A percentile compares a stretch with the other conserved stretches of the same genome.
phyloP scores from a whole-genome alignment of 2,113 vertebrate genomes.

The Diphyllodes magnificus region DNA sequence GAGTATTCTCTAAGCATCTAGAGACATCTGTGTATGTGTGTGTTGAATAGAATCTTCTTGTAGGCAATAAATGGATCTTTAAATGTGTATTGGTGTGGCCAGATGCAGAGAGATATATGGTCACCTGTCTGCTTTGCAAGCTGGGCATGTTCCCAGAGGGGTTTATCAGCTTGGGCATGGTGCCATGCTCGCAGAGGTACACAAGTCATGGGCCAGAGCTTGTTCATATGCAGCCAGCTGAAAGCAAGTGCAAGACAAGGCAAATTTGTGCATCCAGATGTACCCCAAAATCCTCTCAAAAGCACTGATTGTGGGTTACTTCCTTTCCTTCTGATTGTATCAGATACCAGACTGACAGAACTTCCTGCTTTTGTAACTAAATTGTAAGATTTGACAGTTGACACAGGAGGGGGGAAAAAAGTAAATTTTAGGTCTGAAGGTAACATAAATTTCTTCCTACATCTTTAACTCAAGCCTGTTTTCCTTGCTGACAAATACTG shows the following conservation, averaged over 20 bases:
- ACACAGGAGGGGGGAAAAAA: accelerated
- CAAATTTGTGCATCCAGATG: not conserved
- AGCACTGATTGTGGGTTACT: not conserved
- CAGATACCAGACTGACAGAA: not conserved
- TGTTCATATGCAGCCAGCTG: not conserved
- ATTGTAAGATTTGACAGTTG: not conserved
- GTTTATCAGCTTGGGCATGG: not conserved
- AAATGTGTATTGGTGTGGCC: not conserved
- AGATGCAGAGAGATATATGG: not conserved
- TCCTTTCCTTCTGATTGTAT: not conserved
- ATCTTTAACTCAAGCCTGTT: not conserved
- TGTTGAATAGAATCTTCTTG: not conserved
- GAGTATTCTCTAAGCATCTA: not conserved
- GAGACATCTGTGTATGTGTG: accelerated
- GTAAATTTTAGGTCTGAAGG: not conserved
- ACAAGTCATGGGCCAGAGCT: not conserved
- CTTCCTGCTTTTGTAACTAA: not conserved
- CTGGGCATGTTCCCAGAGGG: not conserved
- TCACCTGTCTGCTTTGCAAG: not conserved
- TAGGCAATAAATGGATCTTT: not conserved
- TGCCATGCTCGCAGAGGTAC: not conserved
- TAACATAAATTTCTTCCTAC: not conserved
- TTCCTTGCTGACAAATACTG: not conserved
- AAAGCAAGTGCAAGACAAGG: not conserved
- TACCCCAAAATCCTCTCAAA: not conserved